Evolutionary conservation across 2,113 vertebrate species (phyloP), one percentile per base, ranked within the genome.

Genomic region (Xiphophorus couchianus): DNA sequence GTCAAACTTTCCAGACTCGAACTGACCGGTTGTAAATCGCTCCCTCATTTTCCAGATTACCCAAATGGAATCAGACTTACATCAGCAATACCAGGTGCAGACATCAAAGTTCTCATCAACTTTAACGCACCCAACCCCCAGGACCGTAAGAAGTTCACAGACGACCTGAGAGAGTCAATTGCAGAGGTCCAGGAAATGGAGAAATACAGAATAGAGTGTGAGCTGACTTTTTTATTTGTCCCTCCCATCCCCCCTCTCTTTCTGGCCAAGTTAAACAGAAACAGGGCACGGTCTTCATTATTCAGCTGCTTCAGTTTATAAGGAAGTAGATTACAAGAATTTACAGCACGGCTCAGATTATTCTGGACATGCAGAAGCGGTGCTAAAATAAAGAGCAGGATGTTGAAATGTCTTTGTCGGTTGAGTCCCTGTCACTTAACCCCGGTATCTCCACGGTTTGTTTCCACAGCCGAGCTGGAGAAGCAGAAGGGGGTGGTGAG

Each of bases 101-200:
- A 99, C 92, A 95, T 96, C 89, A 99, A 98, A 94, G 97, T 99
- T 76, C 94, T 99, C 76, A 99, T 99, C 89, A 98, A 96, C 93
- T 99, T 99, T 84, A 99, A 99, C 7, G 98, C 98, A 7, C 98
- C 98, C 68, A 99, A 99, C 89, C 96, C 97, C 89, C 98, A 99
- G 91, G 98, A 99, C 91, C 96, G 97, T 84, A 99, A 98, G 90
- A 99, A 98, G 92, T 99, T 99, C 93, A 98, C 96, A 0, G 97
- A 98, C 19, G 97, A 99, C 88, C 94, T 99, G 62, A 95, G 98
- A 76, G 98, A 99, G 84, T 99, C 98, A 25, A 95, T 99, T 19
- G 97, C 97, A 0, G 97, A 99, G 85, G 98, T 99, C 65, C 98
- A 99, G 91, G 98, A 99, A 93, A 99, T 99, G 98, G 98, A 99